phyloP scores from a whole-genome alignment of 2,113 vertebrate genomes.

The Oncorhynchus clarkii region DNA sequence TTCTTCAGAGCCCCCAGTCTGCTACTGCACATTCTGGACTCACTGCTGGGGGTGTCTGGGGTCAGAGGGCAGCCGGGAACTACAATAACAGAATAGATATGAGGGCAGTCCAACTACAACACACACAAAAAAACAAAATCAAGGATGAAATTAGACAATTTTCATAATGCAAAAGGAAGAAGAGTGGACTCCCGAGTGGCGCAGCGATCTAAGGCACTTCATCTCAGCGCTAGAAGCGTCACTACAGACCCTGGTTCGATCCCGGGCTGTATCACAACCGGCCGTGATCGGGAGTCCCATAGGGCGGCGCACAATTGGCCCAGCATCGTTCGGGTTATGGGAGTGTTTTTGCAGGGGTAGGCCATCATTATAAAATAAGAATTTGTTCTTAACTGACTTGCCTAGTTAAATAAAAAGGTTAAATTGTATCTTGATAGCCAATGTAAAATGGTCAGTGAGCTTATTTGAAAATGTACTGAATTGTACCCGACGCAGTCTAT shows the following conservation, averaged over 20 bases:
- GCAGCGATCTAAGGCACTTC: too few relatives aligned
- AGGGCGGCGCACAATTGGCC: too few relatives aligned
- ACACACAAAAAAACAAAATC: not conserved
- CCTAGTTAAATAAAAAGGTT: too few relatives aligned
- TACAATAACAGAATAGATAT: not conserved
- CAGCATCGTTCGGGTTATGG: too few relatives aligned
- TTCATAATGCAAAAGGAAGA: not conserved
- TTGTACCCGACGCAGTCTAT: too few relatives aligned
- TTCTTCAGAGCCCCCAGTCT: conserved; percentile 85
- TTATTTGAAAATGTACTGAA: not conserved
- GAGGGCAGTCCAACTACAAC: not conserved
- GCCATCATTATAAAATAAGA: too few relatives aligned
- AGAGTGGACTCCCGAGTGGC: not conserved
- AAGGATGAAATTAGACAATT: not conserved
- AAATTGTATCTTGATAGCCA: not conserved
- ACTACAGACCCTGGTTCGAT: too few relatives aligned
- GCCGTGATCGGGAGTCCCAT: too few relatives aligned
- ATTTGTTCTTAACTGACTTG: too few relatives aligned
- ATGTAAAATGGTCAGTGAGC: not conserved
- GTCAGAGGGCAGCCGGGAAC: conserved; percentile 81
- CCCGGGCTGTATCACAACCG: too few relatives aligned
- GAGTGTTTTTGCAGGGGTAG: too few relatives aligned
- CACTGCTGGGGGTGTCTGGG: conserved; percentile 85
- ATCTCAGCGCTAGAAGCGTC: too few relatives aligned
- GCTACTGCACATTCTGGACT: conserved; percentile 76